Evolutionary conservation across 2,797 vertebrate species (phyloP).

Genomic region (Scleropages formosus): DNA sequence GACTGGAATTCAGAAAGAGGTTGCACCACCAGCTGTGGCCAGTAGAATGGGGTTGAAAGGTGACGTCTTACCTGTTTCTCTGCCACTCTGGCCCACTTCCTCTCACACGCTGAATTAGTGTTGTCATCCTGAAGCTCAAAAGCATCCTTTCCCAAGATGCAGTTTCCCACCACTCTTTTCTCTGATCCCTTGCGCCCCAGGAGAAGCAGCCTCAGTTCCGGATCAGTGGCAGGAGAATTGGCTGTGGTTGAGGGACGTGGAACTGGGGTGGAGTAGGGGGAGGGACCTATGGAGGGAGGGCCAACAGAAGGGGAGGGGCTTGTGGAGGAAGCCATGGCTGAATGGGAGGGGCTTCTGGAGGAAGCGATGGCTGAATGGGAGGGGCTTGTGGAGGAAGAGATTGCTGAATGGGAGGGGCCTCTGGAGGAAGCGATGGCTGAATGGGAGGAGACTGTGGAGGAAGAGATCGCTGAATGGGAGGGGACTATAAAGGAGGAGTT

Average conservation of each 20-base stretch:
- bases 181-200: constrained; percentile 65
- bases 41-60: not conserved
- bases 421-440: no score
- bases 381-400: constrained; percentile 10
- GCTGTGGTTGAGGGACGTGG: not conserved
- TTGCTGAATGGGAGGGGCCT: not conserved
- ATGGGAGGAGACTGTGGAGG: constrained; percentile 13
- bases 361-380: not conserved
- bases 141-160: constrained; percentile 57
- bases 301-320: not conserved
- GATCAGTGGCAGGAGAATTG: not conserved
- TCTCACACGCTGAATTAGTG: constrained; percentile 56
- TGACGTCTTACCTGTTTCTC: constrained; percentile 52
- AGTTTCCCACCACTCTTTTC: constrained; percentile 67
- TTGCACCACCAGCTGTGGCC: no score
- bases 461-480: no score
- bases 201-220: constrained; percentile 67
- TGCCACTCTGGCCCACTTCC: constrained; percentile 54
- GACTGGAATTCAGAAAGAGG: not conserved
- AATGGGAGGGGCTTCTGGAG: not conserved
- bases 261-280: not conserved
- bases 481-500: constrained; percentile 13
- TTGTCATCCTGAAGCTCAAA: constrained; percentile 52
- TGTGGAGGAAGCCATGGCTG: not conserved
- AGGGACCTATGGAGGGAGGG: not conserved